Evolutionary conservation across 2,888 invertebrate species (phyloP).

Genomic region (Drepana falcataria): DNA sequence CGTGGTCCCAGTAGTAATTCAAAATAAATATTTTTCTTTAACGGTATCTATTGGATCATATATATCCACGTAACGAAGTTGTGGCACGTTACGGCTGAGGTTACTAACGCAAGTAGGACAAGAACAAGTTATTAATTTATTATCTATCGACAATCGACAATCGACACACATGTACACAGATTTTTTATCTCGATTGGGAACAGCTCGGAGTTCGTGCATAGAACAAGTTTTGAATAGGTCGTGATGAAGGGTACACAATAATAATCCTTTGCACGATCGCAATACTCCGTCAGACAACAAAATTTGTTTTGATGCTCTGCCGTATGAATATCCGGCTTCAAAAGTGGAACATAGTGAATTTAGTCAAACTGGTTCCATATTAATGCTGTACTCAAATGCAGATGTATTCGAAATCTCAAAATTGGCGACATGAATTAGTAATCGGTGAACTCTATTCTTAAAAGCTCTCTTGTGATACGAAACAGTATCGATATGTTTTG

Average conservation of each 20-base stretch:
- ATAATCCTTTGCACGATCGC: slow-evolving; percentile 16
- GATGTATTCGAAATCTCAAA: neutral
- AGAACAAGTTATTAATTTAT: slow-evolving; percentile 13
- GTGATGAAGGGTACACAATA: slow-evolving; percentile 30
- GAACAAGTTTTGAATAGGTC: slow-evolving; percentile 36
- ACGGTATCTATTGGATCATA: neutral
- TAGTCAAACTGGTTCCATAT: neutral
- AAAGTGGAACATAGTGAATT: slow-evolving; percentile 1
- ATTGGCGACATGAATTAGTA: neutral
- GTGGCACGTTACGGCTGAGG: slow-evolving; percentile 11
- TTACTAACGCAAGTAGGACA: slow-evolving; percentile 19
- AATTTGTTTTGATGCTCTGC: slow-evolving; percentile 12
- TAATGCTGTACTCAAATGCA: neutral
- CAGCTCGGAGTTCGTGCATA: slow-evolving; percentile 14
- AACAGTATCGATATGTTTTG: neutral
- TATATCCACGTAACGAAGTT: slow-evolving; percentile 1
- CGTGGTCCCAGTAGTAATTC: too few relatives aligned
- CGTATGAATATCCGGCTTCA: neutral
- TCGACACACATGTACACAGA: slow-evolving; percentile 16
- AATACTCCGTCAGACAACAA: slow-evolving; percentile 9
- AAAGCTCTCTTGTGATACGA: neutral
- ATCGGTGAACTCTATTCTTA: neutral
- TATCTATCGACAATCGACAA: slow-evolving; percentile 7
- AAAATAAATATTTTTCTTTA: neutral
- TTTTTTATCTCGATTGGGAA: slow-evolving; percentile 27